A percentile compares a stretch with the other conserved stretches of the same genome.
Evolutionary conservation across 2,797 vertebrate species (phyloP).

Genomic region (Orientallactaga sibirica): DNA sequence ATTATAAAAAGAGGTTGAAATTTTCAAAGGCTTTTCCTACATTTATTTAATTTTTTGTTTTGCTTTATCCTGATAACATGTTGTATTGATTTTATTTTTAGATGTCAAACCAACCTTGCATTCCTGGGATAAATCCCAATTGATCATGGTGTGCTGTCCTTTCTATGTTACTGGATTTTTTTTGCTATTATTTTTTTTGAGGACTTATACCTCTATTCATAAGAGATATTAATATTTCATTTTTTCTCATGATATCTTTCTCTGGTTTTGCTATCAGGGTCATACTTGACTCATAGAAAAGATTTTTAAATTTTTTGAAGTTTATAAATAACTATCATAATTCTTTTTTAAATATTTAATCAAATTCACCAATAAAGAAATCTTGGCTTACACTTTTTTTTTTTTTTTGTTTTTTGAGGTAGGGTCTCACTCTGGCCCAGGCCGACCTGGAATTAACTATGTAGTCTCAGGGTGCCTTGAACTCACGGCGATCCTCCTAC

Average conservation of each 20-base stretch:
- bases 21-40: constrained; percentile 22
- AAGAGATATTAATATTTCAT: not conserved
- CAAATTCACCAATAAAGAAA: not conserved
- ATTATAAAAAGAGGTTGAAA: not conserved
- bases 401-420: no score
- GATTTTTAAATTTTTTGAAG: not conserved
- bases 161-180: not conserved
- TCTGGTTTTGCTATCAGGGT: no score
- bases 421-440: no score
- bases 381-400: no score
- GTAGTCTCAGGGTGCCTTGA: no score
- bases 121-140: not conserved
- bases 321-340: constrained; percentile 12
- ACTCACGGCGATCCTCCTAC: no score
- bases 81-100: not conserved
- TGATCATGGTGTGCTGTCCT: not conserved
- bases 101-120: not conserved
- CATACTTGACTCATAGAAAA: not conserved
- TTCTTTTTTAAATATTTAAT: constrained; percentile 13
- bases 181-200: not conserved
- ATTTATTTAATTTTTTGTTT: not conserved
- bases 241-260: not conserved
- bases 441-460: no score
- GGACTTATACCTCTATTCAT: not conserved
- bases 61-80: not conserved